Conservation (phyloP, 1,140 invertebrate species). For the Cydia fagiglandana region DNA sequence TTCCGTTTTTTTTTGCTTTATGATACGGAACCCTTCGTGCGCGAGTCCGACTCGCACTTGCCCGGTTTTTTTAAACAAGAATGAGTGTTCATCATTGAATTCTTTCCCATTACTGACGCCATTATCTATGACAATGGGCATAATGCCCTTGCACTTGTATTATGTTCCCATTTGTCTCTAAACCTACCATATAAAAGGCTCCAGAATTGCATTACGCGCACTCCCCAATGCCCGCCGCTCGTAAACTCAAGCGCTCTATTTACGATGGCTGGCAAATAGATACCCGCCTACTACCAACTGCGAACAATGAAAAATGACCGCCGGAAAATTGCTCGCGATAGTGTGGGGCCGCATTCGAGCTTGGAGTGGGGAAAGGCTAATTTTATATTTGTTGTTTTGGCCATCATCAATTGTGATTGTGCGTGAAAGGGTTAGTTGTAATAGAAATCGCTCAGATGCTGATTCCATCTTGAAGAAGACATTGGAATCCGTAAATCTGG, state of each 20-base stretch:
- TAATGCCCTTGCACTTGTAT: neutral
- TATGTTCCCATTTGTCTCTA: neutral
- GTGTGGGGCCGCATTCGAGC: slow-evolving; percentile 43
- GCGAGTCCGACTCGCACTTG: too few species aligned
- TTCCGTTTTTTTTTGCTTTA: too few species aligned
- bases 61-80: too few species aligned
- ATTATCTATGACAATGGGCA: too few species aligned
- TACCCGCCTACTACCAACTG: slow-evolving; percentile 47
- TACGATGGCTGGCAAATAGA: slow-evolving; percentile 61
- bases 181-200: slow-evolving; percentile 7
- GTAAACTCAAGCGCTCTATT: slow-evolving; percentile 67
- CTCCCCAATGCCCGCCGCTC: slow-evolving; percentile 35
- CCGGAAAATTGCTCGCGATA: slow-evolving; percentile 68
- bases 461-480: neutral
- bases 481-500: neutral
- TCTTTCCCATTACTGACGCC: too few species aligned
- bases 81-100: too few species aligned
- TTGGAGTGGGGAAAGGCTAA: neutral
- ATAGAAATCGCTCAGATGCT: neutral
- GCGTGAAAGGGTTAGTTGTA: neutral
- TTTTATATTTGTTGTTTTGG: neutral
- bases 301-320: slow-evolving; percentile 78
- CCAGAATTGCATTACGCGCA: slow-evolving; percentile 6
- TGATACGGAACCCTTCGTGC: too few species aligned
- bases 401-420: neutral